Evolutionary conservation across 1,140 invertebrate genomes (phyloP).

Genomic region (Halesus radiatus): DNA sequence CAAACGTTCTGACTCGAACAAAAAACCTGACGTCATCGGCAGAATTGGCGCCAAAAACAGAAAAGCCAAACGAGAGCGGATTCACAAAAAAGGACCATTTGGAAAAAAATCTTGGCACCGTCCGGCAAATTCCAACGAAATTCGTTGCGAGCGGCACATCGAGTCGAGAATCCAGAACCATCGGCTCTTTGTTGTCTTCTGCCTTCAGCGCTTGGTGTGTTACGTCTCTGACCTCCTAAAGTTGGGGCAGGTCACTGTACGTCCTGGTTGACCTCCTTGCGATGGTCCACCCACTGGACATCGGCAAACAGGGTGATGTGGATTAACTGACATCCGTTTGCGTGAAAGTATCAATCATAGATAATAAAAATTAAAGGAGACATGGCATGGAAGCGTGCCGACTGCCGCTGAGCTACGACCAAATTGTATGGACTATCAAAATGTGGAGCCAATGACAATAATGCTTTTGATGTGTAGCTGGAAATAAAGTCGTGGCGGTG

Average conservation of each 20-base stretch:
- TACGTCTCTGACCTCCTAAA: slow-evolving; percentile 11
- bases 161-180: background rate
- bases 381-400: no score
- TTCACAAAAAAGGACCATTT: background rate
- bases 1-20: background rate
- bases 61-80: background rate
- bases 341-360: no score
- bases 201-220: background rate
- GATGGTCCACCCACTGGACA: background rate
- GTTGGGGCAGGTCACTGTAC: slow-evolving; percentile 20
- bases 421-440: no score
- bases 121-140: background rate
- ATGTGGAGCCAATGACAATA: no score
- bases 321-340: no score
- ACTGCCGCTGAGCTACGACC: no score
- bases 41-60: background rate
- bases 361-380: no score
- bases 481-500: no score
- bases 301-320: background rate
- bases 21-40: background rate
- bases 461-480: no score
- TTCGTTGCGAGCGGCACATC: background rate
- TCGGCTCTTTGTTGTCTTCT: slow-evolving; percentile 27
- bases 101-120: slow-evolving; percentile 26
- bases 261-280: slow-evolving; percentile 17